phyloP scores from a whole-genome alignment of 1,140 invertebrate genomes.

The Pissodes strobi region DNA sequence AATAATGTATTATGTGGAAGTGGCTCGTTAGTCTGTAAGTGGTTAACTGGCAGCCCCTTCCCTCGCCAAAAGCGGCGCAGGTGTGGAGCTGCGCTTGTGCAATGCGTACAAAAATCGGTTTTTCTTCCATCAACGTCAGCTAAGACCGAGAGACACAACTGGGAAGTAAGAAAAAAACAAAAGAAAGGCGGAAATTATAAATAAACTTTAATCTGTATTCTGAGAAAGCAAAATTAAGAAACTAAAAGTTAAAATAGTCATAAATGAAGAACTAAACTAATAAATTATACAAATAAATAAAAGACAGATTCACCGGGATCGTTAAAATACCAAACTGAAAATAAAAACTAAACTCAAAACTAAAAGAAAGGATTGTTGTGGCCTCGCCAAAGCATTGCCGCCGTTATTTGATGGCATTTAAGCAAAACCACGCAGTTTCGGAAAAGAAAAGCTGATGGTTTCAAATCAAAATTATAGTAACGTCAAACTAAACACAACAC shows the following conservation, averaged over 20 bases:
- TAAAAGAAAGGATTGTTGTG: conserved; percentile 45
- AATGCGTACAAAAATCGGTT: conserved; percentile 39
- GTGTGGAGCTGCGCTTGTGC: conserved; percentile 40
- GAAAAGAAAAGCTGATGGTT: conserved; percentile 41
- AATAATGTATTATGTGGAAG: conserved; percentile 46
- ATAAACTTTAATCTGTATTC: conserved; percentile 45
- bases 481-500: conserved; percentile 50
- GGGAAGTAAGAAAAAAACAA: conserved; percentile 38
- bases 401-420: conserved; percentile 43
- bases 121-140: conserved; percentile 35
- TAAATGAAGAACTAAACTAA: conserved; percentile 44
- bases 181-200: conserved; percentile 42
- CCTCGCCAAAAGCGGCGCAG: no score
- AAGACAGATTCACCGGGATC: conserved; percentile 13
- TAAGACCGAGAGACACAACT: conserved; percentile 48
- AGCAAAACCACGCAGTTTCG: conserved; percentile 50
- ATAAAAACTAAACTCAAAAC: conserved; percentile 33
- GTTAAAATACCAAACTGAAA: conserved; percentile 24
- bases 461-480: conserved; percentile 45
- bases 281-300: conserved; percentile 42
- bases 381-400: conserved; percentile 50
- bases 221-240: conserved; percentile 35
- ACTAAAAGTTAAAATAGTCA: conserved; percentile 40
- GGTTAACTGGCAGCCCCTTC: conserved; percentile 13
- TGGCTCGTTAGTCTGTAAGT: conserved; percentile 50